Evolutionary conservation across 2,888 invertebrate species (phyloP), one percentile per base, ranked within the genome.

Genomic region (Sesamia inferens): DNA sequence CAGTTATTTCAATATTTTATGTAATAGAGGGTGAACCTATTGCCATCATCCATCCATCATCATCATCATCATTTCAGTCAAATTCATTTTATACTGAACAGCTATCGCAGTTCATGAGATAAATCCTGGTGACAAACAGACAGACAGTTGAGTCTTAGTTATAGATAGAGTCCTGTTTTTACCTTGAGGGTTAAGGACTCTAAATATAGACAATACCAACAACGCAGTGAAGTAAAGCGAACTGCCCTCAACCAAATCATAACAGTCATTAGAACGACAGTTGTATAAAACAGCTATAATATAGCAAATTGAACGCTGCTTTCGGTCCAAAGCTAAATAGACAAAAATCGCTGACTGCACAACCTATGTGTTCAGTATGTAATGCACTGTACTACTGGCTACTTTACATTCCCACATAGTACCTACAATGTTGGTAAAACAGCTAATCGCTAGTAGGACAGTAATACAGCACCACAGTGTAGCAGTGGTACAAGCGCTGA

Each of bases 401-500:
- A 8, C 2, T 31, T 51, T 39, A n/a, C 11, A n/a, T 51, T 39
- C 6, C 14, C 31, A 51, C 48, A 31, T 5, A 51, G n/a, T 51
- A 48, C 14, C 14, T n/a, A 39, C 14, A n/a, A 10, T 16, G 31
- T 16, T 65, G 51, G 65, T n/a, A 39, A 39, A 51, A 65, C 10
- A 51, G 39, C n/a, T 65, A 51, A 31, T 65, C 51, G 39, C 1
- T 39, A 48, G 6, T 51, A n/a, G 48, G 1, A n/a, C 64, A n/a
- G 19, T 16, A 19, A n/a, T 13, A 39, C 16, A 22, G 48, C 62
- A 13, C 22, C 22, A 55, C 59, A 44, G 51, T 54, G n/a, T 54
- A 54, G 19, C 10, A 51, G 14, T 44, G 31, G 5, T 44, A 55
- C 59, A 67, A 39, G 64, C 59, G 19, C 64, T 76, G 55, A 70